Evolutionary conservation across 2,797 vertebrate genomes (phyloP).

Genomic region (Characodon lateralis): DNA sequence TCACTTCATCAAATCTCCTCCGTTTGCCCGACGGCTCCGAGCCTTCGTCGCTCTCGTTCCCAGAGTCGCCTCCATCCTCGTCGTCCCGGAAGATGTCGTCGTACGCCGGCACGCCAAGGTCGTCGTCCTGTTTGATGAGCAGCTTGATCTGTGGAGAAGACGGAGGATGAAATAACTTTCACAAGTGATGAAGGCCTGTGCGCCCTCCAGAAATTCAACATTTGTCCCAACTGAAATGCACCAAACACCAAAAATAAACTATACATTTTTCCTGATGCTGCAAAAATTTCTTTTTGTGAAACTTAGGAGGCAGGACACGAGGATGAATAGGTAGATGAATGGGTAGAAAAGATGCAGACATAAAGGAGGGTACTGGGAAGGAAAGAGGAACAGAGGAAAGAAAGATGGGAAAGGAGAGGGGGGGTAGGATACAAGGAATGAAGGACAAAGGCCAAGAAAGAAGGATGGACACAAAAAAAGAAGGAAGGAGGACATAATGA

Average conservation of each 20-base stretch:
- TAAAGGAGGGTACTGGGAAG: too few species aligned
- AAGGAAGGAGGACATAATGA: neutral
- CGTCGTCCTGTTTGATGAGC: constrained; percentile 94
- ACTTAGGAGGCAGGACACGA: too few species aligned
- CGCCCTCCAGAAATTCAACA: neutral
- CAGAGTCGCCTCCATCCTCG: constrained; percentile 83
- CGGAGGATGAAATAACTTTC: neutral
- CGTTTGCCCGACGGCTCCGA: constrained; percentile 93
- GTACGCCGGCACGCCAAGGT: constrained; percentile 90
- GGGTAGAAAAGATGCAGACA: too few species aligned
- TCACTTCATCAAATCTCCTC: constrained; percentile 88
- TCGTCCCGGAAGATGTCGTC: constrained; percentile 95
- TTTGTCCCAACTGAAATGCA: neutral
- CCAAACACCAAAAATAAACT: neutral
- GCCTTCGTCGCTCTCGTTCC: constrained; percentile 84
- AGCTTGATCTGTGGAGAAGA: constrained; percentile 83
- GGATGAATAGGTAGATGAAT: too few species aligned
- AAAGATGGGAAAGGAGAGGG: neutral
- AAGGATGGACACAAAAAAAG: neutral
- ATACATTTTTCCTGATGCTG: too few species aligned
- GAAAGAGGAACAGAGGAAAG: neutral
- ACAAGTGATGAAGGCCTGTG: neutral
- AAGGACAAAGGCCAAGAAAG: neutral
- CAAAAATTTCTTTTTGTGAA: too few species aligned
- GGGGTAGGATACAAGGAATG: neutral